Base-by-base conservation (phyloP, 2,888 invertebrate species). In the Lithodes maja region DNA sequence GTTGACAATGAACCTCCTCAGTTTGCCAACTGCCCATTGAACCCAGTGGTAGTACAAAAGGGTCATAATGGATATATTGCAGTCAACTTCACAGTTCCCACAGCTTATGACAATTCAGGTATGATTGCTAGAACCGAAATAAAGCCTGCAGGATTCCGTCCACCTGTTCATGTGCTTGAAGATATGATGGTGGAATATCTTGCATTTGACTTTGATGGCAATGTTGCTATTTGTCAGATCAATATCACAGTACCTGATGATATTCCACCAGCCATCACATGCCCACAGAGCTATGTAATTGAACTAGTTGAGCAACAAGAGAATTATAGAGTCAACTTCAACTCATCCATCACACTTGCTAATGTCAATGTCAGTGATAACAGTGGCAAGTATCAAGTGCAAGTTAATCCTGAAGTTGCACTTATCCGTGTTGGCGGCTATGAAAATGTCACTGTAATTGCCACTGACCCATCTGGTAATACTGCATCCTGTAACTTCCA, bases 201-300 rank as follows among this genome's bases (percentile, higher is more conserved):
- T 0, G 99, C 99, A 2, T 99, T 98, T 93, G 99, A 99, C 94
- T 98, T 97, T 93, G 99, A 99, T 93, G 99, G 99, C 92, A 99
- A 99, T 93, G 98, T 98, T 15, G 99, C 99, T 15, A 98, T 98
- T 93, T 99, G 99, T 93, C 97, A 97, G 95, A 98, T 99, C 55
- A 98, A 98, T 93, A 98, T 99, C 55, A 98, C 98, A 0, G 98
- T 98, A 9, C 97, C 97, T 55, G 98, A 98, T 94, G 97, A 98
- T 85, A 98, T 98, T 0, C 98, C 98, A 85, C 98, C 98, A 5
- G 96, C 96, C 93, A 94, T 98, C 71, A 97, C 97, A 93, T 98
- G 98, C 93, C 98, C 98, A 0, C 98, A 98, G 94, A 98, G 98
- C 93, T 98, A 98, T 93, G 98, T 98, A 0, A 97, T 98, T 92